phyloP scores from a whole-genome alignment of 2,113 vertebrate species.

The Pachyramphus minor region DNA sequence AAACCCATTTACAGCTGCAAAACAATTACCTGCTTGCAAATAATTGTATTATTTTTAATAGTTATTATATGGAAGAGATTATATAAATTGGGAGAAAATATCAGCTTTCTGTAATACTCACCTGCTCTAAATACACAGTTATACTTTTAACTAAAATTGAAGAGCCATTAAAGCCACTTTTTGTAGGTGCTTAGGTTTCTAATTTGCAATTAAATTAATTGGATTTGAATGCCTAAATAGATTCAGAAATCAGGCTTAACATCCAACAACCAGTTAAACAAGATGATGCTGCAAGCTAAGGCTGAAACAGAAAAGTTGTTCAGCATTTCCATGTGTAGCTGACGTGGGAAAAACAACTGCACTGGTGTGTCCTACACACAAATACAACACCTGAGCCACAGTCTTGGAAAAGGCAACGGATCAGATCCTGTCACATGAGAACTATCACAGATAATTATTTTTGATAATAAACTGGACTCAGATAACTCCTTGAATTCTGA shows the following conservation, averaged over 20 bases:
- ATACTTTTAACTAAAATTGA: slow-evolving; percentile 35
- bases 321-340: not conserved
- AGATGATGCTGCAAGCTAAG: not conserved
- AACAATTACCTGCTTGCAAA: slow-evolving; percentile 35
- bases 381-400: not conserved
- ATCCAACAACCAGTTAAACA: not conserved
- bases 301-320: not conserved
- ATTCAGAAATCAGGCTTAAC: slow-evolving; percentile 2
- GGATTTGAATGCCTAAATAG: slow-evolving; percentile 34
- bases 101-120: slow-evolving; percentile 14
- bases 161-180: not conserved
- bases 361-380: not conserved
- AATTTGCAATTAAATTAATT: slow-evolving; percentile 51
- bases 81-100: not conserved
- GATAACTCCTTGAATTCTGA: not conserved
- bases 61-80: slow-evolving; percentile 1
- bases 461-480: not conserved
- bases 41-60: not conserved
- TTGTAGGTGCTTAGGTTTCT: slow-evolving; percentile 19
- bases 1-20: not conserved
- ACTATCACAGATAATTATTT: not conserved
- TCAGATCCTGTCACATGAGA: not conserved
- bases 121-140: slow-evolving; percentile 16
- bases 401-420: not conserved
- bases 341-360: not conserved